phyloP scores from a whole-genome alignment of 2,888 invertebrate species.

The Euplexia lucipara region DNA sequence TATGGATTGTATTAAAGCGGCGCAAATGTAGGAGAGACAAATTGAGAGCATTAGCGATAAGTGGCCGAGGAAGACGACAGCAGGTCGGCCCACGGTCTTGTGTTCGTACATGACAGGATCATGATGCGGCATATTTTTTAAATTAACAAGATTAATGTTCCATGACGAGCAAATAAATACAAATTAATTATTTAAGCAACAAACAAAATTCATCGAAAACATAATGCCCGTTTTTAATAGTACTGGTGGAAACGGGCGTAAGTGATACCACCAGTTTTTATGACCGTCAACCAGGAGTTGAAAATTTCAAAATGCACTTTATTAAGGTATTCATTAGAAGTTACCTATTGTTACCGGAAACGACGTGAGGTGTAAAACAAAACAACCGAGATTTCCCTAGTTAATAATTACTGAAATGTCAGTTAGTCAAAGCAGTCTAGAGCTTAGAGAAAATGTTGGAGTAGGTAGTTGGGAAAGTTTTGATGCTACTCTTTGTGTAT shows the following conservation, averaged over 20 bases:
- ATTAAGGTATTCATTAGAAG: too few species aligned
- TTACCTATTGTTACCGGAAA: too few species aligned
- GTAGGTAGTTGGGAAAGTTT: neutral
- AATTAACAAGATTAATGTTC: conserved; percentile 59
- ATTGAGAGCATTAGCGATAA: conserved; percentile 46
- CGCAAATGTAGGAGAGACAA: conserved; percentile 24
- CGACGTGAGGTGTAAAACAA: too few species aligned
- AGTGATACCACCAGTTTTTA: too few species aligned
- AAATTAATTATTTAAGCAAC: conserved; percentile 14
- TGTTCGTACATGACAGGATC: conserved; percentile 54
- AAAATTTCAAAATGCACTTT: too few species aligned
- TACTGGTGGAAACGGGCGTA: too few species aligned
- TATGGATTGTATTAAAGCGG: conserved; percentile 31
- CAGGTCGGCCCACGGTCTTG: conserved; percentile 20
- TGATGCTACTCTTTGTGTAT: conserved; percentile 3
- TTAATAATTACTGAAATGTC: neutral
- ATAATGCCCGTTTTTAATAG: too few species aligned
- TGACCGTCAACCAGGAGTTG: too few species aligned
- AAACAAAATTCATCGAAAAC: too few species aligned
- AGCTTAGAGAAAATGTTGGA: neutral
- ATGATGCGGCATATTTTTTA: conserved; percentile 50
- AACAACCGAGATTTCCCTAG: neutral
- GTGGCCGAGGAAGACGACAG: conserved; percentile 32
- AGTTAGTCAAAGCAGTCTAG: neutral
- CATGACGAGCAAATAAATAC: conserved; percentile 28